Base-by-base conservation (phyloP, 1,140 invertebrate genomes). In the Planococcus citri region DNA sequence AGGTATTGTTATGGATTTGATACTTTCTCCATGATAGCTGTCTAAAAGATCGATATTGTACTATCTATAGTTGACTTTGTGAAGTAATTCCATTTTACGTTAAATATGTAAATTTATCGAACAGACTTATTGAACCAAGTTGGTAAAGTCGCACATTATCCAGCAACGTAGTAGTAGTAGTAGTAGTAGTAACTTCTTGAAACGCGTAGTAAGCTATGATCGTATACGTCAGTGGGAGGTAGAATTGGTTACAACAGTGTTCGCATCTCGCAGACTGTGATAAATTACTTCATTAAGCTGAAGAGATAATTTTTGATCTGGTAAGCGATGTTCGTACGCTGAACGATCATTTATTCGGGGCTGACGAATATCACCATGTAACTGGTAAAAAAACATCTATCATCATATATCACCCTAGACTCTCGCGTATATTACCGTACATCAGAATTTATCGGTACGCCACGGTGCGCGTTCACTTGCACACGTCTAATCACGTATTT, bases 291-390 rank as follows among this genome's bases (percentile, higher is more conserved):
- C 60, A 27, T 64, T 64, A 64, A 21, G 60, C 25, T 64, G 60
- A 64, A 27, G 60, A 64, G 22, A 64, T 64, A 64, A 64, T 64
- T 64, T 64, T 64, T 64, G 60, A 64, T 64, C 60, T 64, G 60
- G 60, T 64, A 64, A 64, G 25, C 60, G 60, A 64, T 27, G 60
- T 25, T 51, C 41, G 41, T 51, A 51, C 41, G 41, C 41, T 51
- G 41, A 51, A 51, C 41, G 41, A 17, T 51, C 41, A 51, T 51
- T 51, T 51, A 27, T 64, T 64, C 60, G 60, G 60, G 21, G 17
- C 21, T 64, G 25, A 25, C 60, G 60, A 27, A 9, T 24, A 64
- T 64, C 60, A 64, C 60, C 17, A 27, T 24, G 22, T 64, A 64
- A 27, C 60, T 27, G 60, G 21, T 64, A 64, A 64, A 64, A n/a